These are phyloP conservation scores for Salvelinus alpinus DNA, from an alignment of 2,113 vertebrate genomes.

Conservation along the genomic window DNA sequence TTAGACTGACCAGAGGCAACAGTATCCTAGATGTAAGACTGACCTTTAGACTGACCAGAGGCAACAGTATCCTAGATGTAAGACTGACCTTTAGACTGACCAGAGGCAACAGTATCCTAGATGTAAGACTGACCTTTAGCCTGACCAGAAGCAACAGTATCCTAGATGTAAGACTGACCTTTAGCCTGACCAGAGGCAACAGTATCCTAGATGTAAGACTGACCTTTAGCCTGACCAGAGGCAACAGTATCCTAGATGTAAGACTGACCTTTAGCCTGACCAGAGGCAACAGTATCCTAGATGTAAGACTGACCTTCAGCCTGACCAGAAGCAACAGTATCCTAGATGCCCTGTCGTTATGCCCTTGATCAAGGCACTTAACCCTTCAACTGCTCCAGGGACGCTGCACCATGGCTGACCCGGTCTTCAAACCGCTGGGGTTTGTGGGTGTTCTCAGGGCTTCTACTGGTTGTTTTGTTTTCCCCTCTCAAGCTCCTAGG, in stretches of 20 bases:
- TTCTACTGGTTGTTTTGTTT: slow-evolving; percentile 18
- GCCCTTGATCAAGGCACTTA: too few species aligned
- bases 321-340: not conserved
- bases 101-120: not conserved
- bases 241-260: slow-evolving; percentile 40
- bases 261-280: not conserved
- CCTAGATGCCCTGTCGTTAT: too few species aligned
- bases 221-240: not conserved
- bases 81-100: not conserved
- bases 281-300: not conserved
- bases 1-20: not conserved
- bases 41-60: not conserved
- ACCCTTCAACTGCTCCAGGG: too few species aligned
- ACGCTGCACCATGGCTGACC: too few species aligned
- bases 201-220: slow-evolving; percentile 40
- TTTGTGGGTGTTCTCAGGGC: not conserved
- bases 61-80: slow-evolving; percentile 40
- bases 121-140: slow-evolving; percentile 40
- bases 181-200: not conserved
- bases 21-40: slow-evolving; percentile 39
- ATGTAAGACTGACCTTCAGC: slow-evolving; percentile 39
- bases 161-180: slow-evolving; percentile 40
- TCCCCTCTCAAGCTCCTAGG: slow-evolving; percentile 77
- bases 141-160: not conserved
- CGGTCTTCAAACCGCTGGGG: too few species aligned